Evolutionary conservation across 2,113 vertebrate species (phyloP).

Genomic region (Anolis carolinensis): DNA sequence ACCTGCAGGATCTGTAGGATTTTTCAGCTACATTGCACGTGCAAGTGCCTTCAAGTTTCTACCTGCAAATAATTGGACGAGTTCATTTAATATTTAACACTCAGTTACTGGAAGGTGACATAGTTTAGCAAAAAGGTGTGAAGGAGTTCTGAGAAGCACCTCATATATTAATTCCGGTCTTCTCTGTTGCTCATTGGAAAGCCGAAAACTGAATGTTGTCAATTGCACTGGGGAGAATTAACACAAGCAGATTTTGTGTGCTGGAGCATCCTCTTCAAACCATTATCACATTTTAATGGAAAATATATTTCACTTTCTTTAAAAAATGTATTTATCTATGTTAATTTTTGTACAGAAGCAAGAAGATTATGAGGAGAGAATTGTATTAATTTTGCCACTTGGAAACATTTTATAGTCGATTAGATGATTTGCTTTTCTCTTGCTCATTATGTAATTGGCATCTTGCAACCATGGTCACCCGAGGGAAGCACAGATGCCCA

Average conservation of each 20-base stretch:
- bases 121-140: slow-evolving; percentile 69
- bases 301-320: slow-evolving; percentile 70
- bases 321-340: slow-evolving; percentile 79
- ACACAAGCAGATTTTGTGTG: slow-evolving; percentile 68
- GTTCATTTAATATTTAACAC: slow-evolving; percentile 72
- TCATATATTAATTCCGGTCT: slow-evolving; percentile 66
- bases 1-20: slow-evolving; percentile 42
- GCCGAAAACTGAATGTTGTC: slow-evolving; percentile 72
- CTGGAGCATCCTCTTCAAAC: slow-evolving; percentile 65
- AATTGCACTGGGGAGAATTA: slow-evolving; percentile 73
- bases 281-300: slow-evolving; percentile 72
- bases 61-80: slow-evolving; percentile 70
- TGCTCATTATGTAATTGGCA: slow-evolving; percentile 52
- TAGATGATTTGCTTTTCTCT: slow-evolving; percentile 38
- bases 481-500: slow-evolving; percentile 24
- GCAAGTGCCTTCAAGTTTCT: background rate
- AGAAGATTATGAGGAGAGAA: slow-evolving; percentile 75
- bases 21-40: slow-evolving; percentile 64
- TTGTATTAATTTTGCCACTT: slow-evolving; percentile 73
- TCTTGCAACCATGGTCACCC: slow-evolving; percentile 36
- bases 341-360: slow-evolving; percentile 73
- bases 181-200: slow-evolving; percentile 53
- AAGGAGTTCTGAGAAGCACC: slow-evolving; percentile 62
- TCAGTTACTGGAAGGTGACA: slow-evolving; percentile 66
- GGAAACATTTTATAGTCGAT: slow-evolving; percentile 63